A percentile compares a stretch with the other conserved stretches of the same genome.
These are phyloP conservation scores for Cairina moschata DNA, from an alignment of 2,113 vertebrate species.

Conservation along the genomic window DNA sequence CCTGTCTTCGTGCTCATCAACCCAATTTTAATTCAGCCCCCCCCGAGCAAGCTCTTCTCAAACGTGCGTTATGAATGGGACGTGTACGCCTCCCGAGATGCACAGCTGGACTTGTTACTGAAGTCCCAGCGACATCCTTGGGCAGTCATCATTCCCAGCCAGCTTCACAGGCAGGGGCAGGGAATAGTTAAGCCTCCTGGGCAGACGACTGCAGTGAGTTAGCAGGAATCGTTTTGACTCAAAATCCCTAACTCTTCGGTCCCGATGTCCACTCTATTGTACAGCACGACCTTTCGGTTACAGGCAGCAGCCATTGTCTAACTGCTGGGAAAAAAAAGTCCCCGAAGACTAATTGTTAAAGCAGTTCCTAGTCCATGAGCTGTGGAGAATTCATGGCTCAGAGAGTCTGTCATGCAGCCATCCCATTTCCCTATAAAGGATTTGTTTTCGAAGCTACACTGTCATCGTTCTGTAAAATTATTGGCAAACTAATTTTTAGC, in stretches of 20 bases:
- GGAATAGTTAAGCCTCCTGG: neutral
- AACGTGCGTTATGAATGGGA: neutral
- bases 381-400: conserved; percentile 76
- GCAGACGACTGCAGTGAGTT: neutral
- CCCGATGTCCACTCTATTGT: conserved; percentile 28
- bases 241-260: neutral
- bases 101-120: neutral
- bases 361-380: conserved; percentile 66
- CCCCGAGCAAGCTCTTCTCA: neutral
- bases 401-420: conserved; percentile 72
- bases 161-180: neutral
- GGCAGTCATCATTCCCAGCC: neutral
- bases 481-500: conserved; percentile 80
- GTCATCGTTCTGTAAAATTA: conserved; percentile 79
- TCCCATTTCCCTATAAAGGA: conserved; percentile 77
- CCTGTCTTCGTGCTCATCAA: neutral
- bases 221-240: neutral
- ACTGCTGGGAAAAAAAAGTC: conserved; percentile 66
- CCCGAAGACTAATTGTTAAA: conserved; percentile 74
- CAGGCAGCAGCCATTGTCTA: conserved; percentile 57
- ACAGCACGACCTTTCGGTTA: conserved; percentile 38
- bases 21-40: neutral
- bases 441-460: conserved; percentile 74
- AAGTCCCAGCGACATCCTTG: neutral
- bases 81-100: neutral